Evolutionary conservation across 2,113 vertebrate species (phyloP).

Genomic region (Todiramphus chloris): DNA sequence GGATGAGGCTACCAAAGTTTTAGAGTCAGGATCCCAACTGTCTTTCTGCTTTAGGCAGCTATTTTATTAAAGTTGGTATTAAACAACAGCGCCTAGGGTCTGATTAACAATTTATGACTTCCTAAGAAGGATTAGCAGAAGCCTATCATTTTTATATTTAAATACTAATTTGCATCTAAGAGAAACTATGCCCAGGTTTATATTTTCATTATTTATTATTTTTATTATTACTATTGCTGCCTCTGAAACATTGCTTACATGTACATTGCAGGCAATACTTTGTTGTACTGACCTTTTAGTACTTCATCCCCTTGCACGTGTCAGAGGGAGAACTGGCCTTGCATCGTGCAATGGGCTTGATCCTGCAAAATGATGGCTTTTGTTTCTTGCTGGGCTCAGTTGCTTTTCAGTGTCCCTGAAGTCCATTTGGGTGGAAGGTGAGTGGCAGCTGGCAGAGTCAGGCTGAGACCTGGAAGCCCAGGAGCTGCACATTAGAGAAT

Average conservation of each 20-base stretch:
- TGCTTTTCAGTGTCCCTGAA: background rate
- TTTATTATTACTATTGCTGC: background rate
- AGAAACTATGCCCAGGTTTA: constrained; percentile 34
- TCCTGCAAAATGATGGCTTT: background rate
- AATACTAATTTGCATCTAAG: constrained; percentile 74
- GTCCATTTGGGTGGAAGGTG: background rate
- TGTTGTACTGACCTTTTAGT: background rate
- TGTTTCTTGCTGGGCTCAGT: background rate
- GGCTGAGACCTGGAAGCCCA: background rate
- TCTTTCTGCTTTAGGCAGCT: constrained; percentile 72
- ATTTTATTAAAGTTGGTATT: constrained; percentile 82
- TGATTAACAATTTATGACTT: constrained; percentile 80
- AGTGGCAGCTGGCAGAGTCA: background rate
- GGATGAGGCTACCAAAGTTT: constrained; percentile 70
- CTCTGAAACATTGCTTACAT: background rate
- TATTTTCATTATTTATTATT: constrained; percentile 25
- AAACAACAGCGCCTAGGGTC: constrained; percentile 74
- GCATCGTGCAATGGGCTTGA: background rate
- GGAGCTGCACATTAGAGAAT: background rate
- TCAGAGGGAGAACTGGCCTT: background rate
- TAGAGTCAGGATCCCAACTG: constrained; percentile 67
- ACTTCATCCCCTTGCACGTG: background rate
- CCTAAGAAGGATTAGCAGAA: constrained; percentile 74
- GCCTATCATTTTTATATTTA: constrained; percentile 78
- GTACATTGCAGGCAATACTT: background rate